These are phyloP conservation scores for Aphaenogaster ashmeadi DNA, from an alignment of 1,140 invertebrate species.

Conservation along the genomic window DNA sequence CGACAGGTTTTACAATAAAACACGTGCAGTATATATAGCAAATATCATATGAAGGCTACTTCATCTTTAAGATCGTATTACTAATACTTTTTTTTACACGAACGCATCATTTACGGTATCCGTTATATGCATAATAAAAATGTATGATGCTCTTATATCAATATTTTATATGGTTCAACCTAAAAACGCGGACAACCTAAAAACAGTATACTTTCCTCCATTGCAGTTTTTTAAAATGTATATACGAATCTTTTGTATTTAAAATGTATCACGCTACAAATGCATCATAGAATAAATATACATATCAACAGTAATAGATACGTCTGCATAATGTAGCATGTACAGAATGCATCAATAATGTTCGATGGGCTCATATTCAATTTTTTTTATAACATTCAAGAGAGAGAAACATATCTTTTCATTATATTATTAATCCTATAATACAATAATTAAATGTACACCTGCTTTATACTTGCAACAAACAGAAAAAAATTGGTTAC, in stretches of 20 bases:
- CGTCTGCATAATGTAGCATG: conserved; percentile 58
- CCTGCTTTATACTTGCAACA: background rate
- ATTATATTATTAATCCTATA: background rate
- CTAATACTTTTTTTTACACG: conserved; percentile 44
- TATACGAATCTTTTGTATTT: conserved; percentile 61
- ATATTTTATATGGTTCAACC: conserved; percentile 26
- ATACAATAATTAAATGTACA: background rate
- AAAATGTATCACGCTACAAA: conserved; percentile 72
- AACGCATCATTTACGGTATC: conserved; percentile 24
- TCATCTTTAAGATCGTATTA: conserved; percentile 25
- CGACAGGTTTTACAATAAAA: conserved; percentile 71
- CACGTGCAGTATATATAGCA: conserved; percentile 59
- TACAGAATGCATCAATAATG: conserved; percentile 6
- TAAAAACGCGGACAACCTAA: conserved; percentile 23
- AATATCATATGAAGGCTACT: conserved; percentile 52
- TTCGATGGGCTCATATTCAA: background rate
- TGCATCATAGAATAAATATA: conserved; percentile 76
- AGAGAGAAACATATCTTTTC: background rate
- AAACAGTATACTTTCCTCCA: conserved; percentile 11
- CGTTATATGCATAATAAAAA: conserved; percentile 59
- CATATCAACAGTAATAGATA: conserved; percentile 71
- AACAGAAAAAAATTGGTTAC: background rate
- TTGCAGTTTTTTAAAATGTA: conserved; percentile 55
- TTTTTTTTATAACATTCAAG: background rate
- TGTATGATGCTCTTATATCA: conserved; percentile 35